phyloP scores from a whole-genome alignment of 2,797 vertebrate species.

The Hybognathus amarus region DNA sequence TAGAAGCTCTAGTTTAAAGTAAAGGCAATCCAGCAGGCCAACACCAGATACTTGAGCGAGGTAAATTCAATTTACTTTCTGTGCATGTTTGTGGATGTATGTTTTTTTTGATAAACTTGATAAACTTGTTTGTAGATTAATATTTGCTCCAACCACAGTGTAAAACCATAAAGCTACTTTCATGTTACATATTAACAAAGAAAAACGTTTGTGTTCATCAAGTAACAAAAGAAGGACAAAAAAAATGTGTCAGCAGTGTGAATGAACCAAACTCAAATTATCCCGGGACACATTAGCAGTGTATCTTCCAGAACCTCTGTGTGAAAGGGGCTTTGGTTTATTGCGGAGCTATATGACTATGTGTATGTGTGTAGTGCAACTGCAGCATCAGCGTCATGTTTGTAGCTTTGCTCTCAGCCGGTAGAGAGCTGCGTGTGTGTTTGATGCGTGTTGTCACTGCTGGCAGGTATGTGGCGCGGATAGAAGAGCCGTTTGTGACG shows the following conservation, averaged over 20 bases:
- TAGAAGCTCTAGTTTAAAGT: neutral
- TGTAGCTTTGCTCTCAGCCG: slow-evolving; percentile 12
- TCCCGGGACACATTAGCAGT: too few species aligned
- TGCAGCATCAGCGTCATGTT: neutral
- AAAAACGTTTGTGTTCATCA: too few species aligned
- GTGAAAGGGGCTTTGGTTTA: neutral
- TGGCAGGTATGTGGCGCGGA: slow-evolving; percentile 12
- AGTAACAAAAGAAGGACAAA: too few species aligned
- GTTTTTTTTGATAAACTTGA: neutral
- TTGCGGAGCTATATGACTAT: neutral
- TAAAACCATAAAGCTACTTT: neutral
- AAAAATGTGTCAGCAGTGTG: too few species aligned
- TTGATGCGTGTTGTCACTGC: slow-evolving; percentile 4
- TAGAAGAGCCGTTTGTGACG: slow-evolving; percentile 21
- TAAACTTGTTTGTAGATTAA: neutral
- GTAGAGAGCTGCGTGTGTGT: neutral
- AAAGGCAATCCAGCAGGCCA: neutral
- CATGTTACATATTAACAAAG: too few species aligned
- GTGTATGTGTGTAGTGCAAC: slow-evolving; percentile 1
- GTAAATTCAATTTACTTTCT: neutral
- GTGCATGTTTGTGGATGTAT: neutral
- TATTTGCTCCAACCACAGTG: neutral
- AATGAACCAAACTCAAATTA: too few species aligned
- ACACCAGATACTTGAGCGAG: neutral
- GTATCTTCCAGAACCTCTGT: too few species aligned